Evolutionary conservation across 2,888 invertebrate genomes (phyloP).

Genomic region (Electrophaes corylata): DNA sequence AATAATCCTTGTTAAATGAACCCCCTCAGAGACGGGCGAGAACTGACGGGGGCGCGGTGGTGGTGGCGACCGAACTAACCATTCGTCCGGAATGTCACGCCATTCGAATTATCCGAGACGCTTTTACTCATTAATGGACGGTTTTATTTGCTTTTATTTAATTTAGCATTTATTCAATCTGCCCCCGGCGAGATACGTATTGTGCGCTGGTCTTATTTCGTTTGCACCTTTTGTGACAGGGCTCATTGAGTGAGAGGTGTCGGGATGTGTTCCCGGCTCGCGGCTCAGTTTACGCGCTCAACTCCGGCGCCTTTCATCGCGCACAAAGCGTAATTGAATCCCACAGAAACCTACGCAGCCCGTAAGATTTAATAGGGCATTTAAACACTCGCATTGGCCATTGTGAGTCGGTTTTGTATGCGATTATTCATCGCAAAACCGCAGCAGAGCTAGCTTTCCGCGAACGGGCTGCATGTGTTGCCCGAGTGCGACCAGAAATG

Average conservation of each 20-base stretch:
- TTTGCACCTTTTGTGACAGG: conserved; percentile 82
- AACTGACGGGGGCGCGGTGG: conserved; percentile 25
- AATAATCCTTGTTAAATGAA: conserved; percentile 57
- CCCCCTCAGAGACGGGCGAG: conserved; percentile 48
- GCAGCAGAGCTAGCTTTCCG: conserved; percentile 72
- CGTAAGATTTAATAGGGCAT: conserved; percentile 84
- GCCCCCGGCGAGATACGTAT: conserved; percentile 72
- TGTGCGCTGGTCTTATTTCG: conserved; percentile 71
- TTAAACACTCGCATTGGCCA: conserved; percentile 84
- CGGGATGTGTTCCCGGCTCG: conserved; percentile 78
- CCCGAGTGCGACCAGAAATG: conserved; percentile 61
- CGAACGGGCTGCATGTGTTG: conserved; percentile 69
- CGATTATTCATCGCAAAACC: conserved; percentile 79
- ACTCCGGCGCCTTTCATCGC: conserved; percentile 80
- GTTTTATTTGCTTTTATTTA: conserved; percentile 84
- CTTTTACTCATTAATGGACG: conserved; percentile 75
- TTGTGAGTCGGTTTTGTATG: conserved; percentile 79
- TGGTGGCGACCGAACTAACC: conserved; percentile 49
- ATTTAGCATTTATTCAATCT: conserved; percentile 85
- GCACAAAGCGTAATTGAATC: conserved; percentile 84
- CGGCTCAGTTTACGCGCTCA: conserved; percentile 79
- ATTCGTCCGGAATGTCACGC: conserved; percentile 71
- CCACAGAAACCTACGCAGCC: conserved; percentile 82
- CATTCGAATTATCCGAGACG: conserved; percentile 71
- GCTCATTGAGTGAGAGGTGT: conserved; percentile 83